Percentiles rank a stretch among this genome's conserved stretches.
phyloP scores from a whole-genome alignment of 2,113 vertebrate species.

The Neomonachus schauinslandi region DNA sequence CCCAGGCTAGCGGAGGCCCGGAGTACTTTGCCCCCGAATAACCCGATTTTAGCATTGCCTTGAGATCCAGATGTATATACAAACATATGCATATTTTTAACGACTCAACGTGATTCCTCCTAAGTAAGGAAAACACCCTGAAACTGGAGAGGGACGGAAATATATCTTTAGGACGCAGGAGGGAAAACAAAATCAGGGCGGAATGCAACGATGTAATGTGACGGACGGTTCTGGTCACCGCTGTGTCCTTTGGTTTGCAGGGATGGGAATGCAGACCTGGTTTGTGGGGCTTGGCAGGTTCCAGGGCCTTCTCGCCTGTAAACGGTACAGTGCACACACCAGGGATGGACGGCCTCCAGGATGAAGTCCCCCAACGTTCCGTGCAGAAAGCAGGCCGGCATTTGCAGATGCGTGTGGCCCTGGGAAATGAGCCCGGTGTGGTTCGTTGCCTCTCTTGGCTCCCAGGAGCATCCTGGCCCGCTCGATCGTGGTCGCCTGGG shows the following conservation, averaged over 20 bases:
- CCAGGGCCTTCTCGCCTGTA: not conserved
- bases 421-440: rapidly evolving
- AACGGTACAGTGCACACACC: rapidly evolving
- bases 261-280: not conserved
- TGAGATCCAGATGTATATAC: rapidly evolving
- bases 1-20: rapidly evolving
- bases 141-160: not conserved
- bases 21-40: not conserved
- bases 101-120: not conserved
- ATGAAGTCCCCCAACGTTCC: not conserved
- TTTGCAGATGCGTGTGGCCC: rapidly evolving
- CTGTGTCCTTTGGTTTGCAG: not conserved
- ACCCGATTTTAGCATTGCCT: not conserved
- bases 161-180: not conserved
- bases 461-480: rapidly evolving
- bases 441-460: not conserved
- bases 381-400: not conserved
- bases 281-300: rapidly evolving
- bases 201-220: not conserved
- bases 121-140: not conserved
- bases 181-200: not conserved
- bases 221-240: rapidly evolving
- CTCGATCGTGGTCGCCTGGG: not conserved
- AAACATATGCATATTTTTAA: not conserved
- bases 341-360: not conserved